A percentile compares a stretch with the other conserved stretches of the same genome.
These are phyloP conservation scores for Calephelis nemesis DNA, from an alignment of 1,140 invertebrate species.

Conservation along the genomic window DNA sequence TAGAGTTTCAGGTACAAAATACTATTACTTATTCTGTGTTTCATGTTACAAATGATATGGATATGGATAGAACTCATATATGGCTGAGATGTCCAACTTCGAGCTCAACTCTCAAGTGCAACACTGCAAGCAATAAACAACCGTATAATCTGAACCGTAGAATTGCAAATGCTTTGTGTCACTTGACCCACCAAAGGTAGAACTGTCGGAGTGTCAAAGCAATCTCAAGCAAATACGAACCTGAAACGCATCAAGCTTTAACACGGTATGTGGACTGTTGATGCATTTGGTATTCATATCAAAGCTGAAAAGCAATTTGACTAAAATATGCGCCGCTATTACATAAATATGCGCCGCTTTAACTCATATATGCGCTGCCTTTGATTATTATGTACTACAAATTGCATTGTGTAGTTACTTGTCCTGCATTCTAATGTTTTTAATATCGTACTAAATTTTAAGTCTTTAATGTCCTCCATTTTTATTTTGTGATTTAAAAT, in stretches of 20 bases:
- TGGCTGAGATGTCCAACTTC: no score
- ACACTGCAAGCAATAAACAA: neutral
- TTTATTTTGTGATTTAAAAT: no score
- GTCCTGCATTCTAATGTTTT: neutral
- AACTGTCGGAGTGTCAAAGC: neutral
- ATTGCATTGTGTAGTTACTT: neutral
- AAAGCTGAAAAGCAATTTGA: conserved; percentile 8
- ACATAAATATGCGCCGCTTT: neutral
- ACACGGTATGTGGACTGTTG: neutral
- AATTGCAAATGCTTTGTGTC: neutral
- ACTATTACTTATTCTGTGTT: no score
- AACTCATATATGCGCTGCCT: neutral
- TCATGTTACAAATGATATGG: no score
- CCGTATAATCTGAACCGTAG: neutral
- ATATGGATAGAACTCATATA: no score
- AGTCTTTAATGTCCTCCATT: no score
- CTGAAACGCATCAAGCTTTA: conserved; percentile 1
- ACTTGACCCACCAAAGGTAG: neutral
- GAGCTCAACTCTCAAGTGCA: no score
- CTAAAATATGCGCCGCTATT: conserved; percentile 11
- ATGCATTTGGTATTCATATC: neutral
- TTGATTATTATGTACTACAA: no score
- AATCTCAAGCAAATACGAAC: neutral
- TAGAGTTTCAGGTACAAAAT: no score
- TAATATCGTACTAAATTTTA: neutral